Evolutionary conservation across 53 echinoderm and acorn worm genomes (phyloP).

Genomic region (Holothuria leucospilota): DNA sequence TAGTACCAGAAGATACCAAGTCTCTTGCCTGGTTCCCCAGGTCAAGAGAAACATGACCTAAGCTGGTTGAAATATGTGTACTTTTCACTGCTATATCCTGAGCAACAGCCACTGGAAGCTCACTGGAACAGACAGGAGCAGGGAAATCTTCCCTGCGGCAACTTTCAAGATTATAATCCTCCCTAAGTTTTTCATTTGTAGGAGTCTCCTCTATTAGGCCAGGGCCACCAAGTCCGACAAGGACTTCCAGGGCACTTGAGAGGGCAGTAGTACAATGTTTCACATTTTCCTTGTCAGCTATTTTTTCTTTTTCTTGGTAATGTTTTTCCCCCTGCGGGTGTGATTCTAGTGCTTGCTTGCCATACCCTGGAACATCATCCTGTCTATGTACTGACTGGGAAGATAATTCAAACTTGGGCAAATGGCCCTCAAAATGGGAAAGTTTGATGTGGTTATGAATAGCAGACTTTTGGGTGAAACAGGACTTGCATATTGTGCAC

Average conservation of each 20-base stretch:
- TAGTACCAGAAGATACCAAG: too few relatives aligned
- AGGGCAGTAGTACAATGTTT: constrained; percentile 44
- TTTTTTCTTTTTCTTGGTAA: constrained; percentile 10
- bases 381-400: too few relatives aligned
- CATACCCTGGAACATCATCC: too few relatives aligned
- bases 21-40: too few relatives aligned
- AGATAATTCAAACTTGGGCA: too few relatives aligned
- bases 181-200: neutral
- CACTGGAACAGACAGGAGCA: too few relatives aligned
- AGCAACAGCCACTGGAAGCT: too few relatives aligned
- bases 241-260: constrained; percentile 68
- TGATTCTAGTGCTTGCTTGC: too few relatives aligned
- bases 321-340: neutral
- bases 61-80: too few relatives aligned
- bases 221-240: constrained; percentile 69
- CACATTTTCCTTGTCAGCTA: neutral
- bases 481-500: constrained; percentile 82
- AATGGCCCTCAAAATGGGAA: neutral
- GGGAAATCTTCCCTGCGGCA: too few relatives aligned
- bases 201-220: constrained; percentile 2
- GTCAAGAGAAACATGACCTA: too few relatives aligned
- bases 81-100: too few relatives aligned
- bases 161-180: neutral
- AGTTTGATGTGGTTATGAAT: constrained; percentile 68
- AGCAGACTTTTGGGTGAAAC: constrained; percentile 55